A percentile compares a stretch with the other conserved stretches of the same genome.
These are phyloP conservation scores for Sakesphorus luctuosus DNA, from an alignment of 2,113 vertebrate species.

Conservation along the genomic window DNA sequence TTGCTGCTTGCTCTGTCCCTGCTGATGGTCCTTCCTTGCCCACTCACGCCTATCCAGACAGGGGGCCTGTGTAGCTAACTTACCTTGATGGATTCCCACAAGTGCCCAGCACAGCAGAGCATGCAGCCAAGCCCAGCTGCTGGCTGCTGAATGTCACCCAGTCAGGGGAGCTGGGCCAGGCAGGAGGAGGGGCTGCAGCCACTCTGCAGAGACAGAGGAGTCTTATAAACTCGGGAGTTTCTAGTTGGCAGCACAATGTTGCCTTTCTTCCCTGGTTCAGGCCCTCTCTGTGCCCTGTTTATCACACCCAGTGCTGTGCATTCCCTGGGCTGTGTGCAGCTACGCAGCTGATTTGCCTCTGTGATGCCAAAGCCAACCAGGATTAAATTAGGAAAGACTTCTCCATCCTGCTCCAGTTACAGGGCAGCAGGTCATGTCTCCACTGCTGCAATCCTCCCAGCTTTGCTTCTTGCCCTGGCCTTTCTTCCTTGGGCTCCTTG, in stretches of 20 bases:
- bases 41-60: accelerated
- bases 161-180: not conserved
- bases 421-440: not conserved
- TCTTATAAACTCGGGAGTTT: constrained; percentile 37
- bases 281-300: constrained; percentile 42
- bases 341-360: constrained; percentile 12
- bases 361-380: not conserved
- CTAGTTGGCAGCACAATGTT: constrained; percentile 57
- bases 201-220: constrained; percentile 20
- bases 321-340: not conserved
- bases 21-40: not conserved
- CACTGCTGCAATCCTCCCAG: not conserved
- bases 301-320: not conserved
- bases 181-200: not conserved
- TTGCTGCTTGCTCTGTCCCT: not conserved
- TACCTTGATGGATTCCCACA: not conserved
- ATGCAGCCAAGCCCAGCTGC: constrained; percentile 7
- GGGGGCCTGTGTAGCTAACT: not conserved
- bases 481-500: not conserved
- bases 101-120: not conserved
- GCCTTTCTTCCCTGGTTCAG: constrained; percentile 63
- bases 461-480: not conserved
- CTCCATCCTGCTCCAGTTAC: not conserved
- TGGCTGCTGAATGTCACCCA: constrained; percentile 12
- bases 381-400: not conserved